These are phyloP conservation scores for Neoitamus cyanurus DNA, from an alignment of 2,888 invertebrate genomes.

Conservation along the genomic window DNA sequence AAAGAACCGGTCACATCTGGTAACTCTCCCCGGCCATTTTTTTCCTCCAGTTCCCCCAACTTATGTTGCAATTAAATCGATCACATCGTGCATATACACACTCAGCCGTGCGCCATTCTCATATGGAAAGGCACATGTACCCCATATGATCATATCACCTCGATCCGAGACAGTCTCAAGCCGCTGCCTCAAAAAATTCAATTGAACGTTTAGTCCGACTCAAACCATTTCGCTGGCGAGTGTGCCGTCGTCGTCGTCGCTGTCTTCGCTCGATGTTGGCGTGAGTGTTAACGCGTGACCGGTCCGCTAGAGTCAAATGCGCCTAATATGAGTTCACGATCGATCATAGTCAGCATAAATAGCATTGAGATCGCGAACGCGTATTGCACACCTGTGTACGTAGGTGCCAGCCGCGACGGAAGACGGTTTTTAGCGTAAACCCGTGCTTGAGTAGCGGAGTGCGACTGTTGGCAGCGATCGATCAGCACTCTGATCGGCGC, in stretches of 20 bases:
- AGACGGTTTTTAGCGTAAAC: background rate
- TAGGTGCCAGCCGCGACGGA: background rate
- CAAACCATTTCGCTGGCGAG: constrained; percentile 32
- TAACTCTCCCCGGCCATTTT: background rate
- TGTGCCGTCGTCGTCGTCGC: background rate
- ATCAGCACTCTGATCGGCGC: background rate
- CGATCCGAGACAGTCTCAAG: constrained; percentile 6
- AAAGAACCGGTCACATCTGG: background rate
- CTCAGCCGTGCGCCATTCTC: background rate
- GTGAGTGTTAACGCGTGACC: constrained; percentile 11
- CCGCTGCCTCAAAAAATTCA: constrained; percentile 25
- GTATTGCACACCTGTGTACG: background rate
- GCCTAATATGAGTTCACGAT: constrained; percentile 8
- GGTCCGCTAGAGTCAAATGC: background rate
- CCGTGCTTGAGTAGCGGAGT: background rate
- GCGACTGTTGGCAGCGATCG: background rate
- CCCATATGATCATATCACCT: constrained; percentile 17
- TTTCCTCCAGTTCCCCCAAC: background rate
- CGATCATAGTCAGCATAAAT: background rate
- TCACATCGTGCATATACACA: background rate
- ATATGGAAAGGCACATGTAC: constrained; percentile 13
- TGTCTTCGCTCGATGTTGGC: background rate
- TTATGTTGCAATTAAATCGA: constrained; percentile 33
- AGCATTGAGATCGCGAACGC: background rate
- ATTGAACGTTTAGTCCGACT: constrained; percentile 35